These are phyloP conservation scores for Ashinkailepas kermadecensis DNA, from an alignment of 2,888 invertebrate species.

Conservation along the genomic window DNA sequence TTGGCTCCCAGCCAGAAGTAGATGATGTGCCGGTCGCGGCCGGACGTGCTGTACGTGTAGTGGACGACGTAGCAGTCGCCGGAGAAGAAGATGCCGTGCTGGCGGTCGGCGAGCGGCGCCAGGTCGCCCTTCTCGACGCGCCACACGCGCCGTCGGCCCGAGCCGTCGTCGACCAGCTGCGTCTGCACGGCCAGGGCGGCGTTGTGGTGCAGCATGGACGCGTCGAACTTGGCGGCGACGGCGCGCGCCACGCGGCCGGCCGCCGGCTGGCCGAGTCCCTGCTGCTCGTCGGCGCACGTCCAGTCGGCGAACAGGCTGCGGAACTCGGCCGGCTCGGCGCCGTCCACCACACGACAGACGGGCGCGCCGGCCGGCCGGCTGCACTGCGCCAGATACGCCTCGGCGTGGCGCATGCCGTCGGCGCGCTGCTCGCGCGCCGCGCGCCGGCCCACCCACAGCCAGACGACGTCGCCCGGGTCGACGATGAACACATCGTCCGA, in stretches of 20 bases:
- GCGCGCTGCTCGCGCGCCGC: constrained; percentile 65
- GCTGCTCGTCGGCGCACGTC: constrained; percentile 38
- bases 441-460: constrained; percentile 83
- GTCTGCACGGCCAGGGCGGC: constrained; percentile 41
- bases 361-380: constrained; percentile 62
- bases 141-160: constrained; percentile 64
- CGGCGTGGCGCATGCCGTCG: constrained; percentile 79
- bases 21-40: constrained; percentile 55
- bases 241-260: constrained; percentile 41
- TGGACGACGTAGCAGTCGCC: constrained; percentile 75
- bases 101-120: constrained; percentile 56
- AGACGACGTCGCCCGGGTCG: constrained; percentile 72
- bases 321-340: constrained; percentile 77
- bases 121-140: constrained; percentile 56
- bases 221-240: constrained; percentile 66
- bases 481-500: constrained; percentile 63
- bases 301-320: constrained; percentile 69
- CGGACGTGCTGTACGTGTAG: constrained; percentile 64
- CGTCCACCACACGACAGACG: constrained; percentile 69
- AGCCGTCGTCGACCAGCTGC: constrained; percentile 75
- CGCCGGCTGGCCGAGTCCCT: too few species aligned
- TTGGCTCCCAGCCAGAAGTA: constrained; percentile 77
- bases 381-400: constrained; percentile 77
- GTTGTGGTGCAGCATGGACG: constrained; percentile 72
- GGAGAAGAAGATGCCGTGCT: constrained; percentile 65